Evolutionary conservation across 2,113 vertebrate genomes (phyloP), one percentile per base, ranked within the genome.

Genomic region (Orthonyx spaldingii): DNA sequence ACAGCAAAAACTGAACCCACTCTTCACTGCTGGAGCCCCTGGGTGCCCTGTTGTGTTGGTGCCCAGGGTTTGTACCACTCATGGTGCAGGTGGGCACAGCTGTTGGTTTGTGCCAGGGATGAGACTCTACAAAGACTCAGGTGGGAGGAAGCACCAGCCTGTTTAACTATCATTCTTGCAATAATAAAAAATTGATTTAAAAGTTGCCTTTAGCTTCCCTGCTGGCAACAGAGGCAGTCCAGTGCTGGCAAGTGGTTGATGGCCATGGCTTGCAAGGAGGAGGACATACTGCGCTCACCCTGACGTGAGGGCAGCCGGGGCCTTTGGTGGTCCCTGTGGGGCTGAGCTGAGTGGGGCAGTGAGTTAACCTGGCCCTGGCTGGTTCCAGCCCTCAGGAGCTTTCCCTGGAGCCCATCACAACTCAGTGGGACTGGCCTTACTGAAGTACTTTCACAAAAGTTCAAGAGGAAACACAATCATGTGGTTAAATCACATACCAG

Each of bases 231-330:
- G 64, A 44, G 4, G 16, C 39, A 20, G 65, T 5, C 35, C 33
- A 4, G 81, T 3, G 1, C 42, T 41, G 26, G 33, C 39, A 32
- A 12, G 46, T 46, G 10, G 26, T 32, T 42, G 83, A 21, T 4
- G 14, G 49, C 53, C 42, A 21, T 0, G 1, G 35, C 59, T 33
- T 3, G 10, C 5, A 4, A 19, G 26, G 27, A 39, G 13, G 9
- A 39, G 85, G 44, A n/a, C 10, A 20, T 1, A 13, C 32, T 32
- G 41, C 4, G 4, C 46, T 27, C 5, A 0, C 39, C 19, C 30
- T 5, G 2, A 5, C 0, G 0, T 0, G 35, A 35, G 66, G 33
- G 61, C 7, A 14, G n/a, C n/a, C 0, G 0, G 12, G 46, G 46
- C 32, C 13, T 3, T 18, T 4, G 26, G 42, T 20, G 56, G 46